Conservation (phyloP, 2,113 vertebrate species). For the Porphyrio hochstetteri region DNA sequence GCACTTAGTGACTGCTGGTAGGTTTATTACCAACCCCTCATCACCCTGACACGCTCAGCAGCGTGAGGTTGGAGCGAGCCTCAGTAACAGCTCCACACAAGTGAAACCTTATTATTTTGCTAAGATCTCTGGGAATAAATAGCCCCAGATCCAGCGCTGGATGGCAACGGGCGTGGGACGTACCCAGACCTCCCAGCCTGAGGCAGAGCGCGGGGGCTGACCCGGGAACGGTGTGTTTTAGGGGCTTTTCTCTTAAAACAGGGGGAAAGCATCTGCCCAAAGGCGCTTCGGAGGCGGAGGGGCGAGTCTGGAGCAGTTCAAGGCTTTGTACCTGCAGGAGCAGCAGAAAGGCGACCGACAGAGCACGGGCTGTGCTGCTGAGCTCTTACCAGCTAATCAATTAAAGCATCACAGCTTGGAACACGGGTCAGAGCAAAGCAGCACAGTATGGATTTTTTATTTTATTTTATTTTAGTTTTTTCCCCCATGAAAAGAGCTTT, state of each 20-base stretch:
- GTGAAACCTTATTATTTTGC: not conserved
- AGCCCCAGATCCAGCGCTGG: rapidly evolving
- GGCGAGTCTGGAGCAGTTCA: not conserved
- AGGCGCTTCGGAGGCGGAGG: not conserved
- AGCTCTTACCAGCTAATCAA: constrained; percentile 48
- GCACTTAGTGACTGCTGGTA: not conserved
- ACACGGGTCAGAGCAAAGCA: constrained; percentile 26
- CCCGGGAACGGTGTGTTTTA: not conserved
- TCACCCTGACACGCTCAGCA: not conserved
- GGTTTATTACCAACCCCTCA: constrained; percentile 11
- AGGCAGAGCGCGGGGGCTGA: not conserved
- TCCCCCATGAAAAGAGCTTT: not conserved
- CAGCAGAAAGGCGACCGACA: not conserved
- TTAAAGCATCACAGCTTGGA: constrained; percentile 44
- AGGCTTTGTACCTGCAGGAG: constrained; percentile 1
- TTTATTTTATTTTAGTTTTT: not conserved
- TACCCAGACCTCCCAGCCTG: rapidly evolving
- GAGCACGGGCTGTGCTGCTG: constrained; percentile 20
- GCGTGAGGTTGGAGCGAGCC: not conserved
- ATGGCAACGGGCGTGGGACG: rapidly evolving
- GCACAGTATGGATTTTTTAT: constrained; percentile 23
- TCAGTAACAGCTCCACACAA: not conserved
- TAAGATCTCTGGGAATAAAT: not conserved
- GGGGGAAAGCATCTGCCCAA: rapidly evolving
- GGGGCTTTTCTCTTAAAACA: not conserved